These are phyloP conservation scores for Buceros bicornis DNA, from an alignment of 2,797 vertebrate genomes.

Conservation along the genomic window DNA sequence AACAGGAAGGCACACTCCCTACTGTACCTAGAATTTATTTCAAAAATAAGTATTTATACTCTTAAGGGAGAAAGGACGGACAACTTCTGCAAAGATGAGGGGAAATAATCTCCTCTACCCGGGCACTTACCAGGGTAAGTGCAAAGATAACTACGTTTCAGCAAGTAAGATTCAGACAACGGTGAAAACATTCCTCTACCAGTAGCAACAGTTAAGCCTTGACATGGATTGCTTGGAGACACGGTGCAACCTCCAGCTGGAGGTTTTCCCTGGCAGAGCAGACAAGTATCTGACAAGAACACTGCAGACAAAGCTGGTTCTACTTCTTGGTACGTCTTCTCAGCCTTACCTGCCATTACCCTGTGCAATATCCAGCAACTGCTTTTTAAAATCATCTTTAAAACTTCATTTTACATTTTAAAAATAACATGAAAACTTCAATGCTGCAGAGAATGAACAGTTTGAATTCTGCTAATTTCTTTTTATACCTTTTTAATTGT, in stretches of 20 bases:
- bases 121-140: not conserved
- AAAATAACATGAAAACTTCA: not conserved
- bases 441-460: not conserved
- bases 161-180: not conserved
- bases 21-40: not conserved
- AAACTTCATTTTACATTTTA: not conserved
- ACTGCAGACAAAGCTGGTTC: not conserved
- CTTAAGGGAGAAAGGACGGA: not conserved
- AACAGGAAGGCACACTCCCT: not conserved
- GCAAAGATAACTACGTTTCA: not conserved
- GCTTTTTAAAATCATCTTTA: not conserved
- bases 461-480: not conserved
- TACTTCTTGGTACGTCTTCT: not conserved
- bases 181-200: not conserved
- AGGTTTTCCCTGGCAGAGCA: not conserved
- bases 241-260: not conserved
- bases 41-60: not conserved
- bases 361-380: not conserved
- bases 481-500: not conserved
- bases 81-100: not conserved
- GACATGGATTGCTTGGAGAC: not conserved
- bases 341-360: not conserved
- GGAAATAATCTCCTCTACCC: not conserved
- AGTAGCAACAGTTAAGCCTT: not conserved
- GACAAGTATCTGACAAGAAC: not conserved